Conservation (phyloP, 2,888 invertebrate genomes). For the Taphrorychus bicolor region DNA sequence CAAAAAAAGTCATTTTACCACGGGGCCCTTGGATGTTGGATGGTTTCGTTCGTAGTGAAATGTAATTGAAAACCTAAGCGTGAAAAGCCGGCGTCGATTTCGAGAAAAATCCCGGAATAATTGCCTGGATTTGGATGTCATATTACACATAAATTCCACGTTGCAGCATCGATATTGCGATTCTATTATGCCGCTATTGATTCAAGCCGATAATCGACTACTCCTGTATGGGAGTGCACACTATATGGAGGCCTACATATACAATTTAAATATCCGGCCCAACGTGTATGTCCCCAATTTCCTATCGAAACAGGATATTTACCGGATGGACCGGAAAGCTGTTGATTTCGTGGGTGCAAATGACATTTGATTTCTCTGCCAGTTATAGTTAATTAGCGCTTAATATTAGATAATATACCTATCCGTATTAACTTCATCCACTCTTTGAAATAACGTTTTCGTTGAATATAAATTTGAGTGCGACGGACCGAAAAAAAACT, state of each 20-base stretch:
- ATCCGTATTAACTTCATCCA: too few relatives aligned
- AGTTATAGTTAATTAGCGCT: background rate
- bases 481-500: background rate
- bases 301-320: constrained; percentile 22
- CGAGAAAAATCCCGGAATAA: background rate
- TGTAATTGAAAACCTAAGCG: background rate
- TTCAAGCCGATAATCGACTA: constrained; percentile 5
- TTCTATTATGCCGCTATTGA: constrained; percentile 12
- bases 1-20: background rate
- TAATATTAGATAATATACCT: background rate
- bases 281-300: constrained; percentile 18
- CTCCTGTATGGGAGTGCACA: background rate
- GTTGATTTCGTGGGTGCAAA: background rate
- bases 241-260: constrained; percentile 15
- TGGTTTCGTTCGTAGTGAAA: too few relatives aligned
- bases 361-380: background rate
- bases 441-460: background rate
- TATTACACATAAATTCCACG: background rate
- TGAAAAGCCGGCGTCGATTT: background rate
- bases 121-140: background rate
- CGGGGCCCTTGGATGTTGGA: too few relatives aligned
- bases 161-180: background rate
- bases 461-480: background rate
- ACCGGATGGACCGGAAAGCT: constrained; percentile 2
- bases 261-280: constrained; percentile 19